These are phyloP conservation scores for Zootoca vivipara DNA, from an alignment of 2,113 vertebrate genomes.

Conservation along the genomic window DNA sequence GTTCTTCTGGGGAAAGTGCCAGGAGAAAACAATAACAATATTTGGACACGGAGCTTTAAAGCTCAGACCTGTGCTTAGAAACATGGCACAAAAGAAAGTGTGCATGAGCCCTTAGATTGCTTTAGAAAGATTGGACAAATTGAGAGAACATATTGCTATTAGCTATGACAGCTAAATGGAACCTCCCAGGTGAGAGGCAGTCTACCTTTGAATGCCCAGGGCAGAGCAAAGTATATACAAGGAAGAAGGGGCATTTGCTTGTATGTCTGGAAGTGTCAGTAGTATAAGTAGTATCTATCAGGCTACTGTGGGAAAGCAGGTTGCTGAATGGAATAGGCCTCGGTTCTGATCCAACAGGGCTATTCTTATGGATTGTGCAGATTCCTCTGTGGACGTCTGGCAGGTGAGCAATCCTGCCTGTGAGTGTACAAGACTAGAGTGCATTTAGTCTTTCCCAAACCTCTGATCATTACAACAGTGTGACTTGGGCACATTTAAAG, in stretches of 20 bases:
- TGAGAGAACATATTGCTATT: neutral
- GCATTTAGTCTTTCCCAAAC: neutral
- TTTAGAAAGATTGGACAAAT: neutral
- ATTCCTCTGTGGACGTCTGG: neutral
- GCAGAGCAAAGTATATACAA: neutral
- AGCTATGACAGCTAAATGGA: neutral
- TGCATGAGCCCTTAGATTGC: neutral
- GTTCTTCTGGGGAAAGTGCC: no score
- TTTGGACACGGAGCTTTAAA: no score
- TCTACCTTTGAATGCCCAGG: neutral
- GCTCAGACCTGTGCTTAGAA: no score
- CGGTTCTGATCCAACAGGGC: neutral
- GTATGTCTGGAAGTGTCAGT: no score
- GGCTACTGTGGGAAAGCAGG: neutral
- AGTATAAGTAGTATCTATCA: no score
- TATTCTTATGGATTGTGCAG: neutral
- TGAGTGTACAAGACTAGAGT: neutral
- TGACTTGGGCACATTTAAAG: neutral
- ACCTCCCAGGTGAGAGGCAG: neutral
- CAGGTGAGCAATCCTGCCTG: neutral
- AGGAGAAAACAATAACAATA: no score
- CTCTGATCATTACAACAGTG: neutral
- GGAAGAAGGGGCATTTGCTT: neutral
- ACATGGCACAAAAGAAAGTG: no score
- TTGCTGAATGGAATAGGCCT: neutral